Conservation (phyloP, 2,113 vertebrate species). For the Percopsis transmontana region DNA sequence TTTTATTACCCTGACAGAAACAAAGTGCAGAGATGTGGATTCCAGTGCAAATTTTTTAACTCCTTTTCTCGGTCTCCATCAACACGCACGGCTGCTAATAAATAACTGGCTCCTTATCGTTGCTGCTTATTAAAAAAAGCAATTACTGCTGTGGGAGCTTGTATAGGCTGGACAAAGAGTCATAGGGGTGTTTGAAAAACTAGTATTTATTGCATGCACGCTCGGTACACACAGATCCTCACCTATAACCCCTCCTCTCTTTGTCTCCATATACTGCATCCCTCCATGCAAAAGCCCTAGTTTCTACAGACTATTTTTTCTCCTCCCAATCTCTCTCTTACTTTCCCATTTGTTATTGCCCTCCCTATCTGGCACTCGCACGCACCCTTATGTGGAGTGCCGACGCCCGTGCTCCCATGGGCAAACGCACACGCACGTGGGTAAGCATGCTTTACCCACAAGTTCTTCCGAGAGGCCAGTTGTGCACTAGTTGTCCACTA, state of each 20-base stretch:
- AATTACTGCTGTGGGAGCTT: conserved; percentile 8
- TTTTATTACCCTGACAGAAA: conserved; percentile 20
- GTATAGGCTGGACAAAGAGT: not conserved
- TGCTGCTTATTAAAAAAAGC: conserved; percentile 28
- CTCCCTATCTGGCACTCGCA: not conserved
- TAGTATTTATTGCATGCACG: conserved; percentile 1
- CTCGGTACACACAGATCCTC: not conserved
- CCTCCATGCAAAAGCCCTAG: not conserved
- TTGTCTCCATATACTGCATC: not conserved
- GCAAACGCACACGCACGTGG: too few relatives aligned
- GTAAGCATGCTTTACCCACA: too few relatives aligned
- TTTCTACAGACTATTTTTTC: not conserved
- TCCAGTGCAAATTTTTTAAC: conserved; percentile 10
- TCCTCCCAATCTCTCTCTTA: not conserved
- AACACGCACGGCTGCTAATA: conserved; percentile 17
- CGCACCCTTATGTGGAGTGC: too few relatives aligned
- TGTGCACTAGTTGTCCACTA: too few relatives aligned
- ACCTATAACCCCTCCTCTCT: not conserved
- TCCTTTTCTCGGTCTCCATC: conserved; percentile 13
- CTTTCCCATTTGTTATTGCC: not conserved
- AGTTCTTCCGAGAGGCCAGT: too few relatives aligned
- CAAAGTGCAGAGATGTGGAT: conserved; percentile 18
- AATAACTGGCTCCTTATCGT: conserved; percentile 36
- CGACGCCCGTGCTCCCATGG: too few relatives aligned
- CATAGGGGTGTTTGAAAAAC: not conserved